Percentiles rank a stretch among this genome's conserved stretches.
Conservation (phyloP, 2,113 vertebrate species). For the Sylvilagus bachmani region DNA sequence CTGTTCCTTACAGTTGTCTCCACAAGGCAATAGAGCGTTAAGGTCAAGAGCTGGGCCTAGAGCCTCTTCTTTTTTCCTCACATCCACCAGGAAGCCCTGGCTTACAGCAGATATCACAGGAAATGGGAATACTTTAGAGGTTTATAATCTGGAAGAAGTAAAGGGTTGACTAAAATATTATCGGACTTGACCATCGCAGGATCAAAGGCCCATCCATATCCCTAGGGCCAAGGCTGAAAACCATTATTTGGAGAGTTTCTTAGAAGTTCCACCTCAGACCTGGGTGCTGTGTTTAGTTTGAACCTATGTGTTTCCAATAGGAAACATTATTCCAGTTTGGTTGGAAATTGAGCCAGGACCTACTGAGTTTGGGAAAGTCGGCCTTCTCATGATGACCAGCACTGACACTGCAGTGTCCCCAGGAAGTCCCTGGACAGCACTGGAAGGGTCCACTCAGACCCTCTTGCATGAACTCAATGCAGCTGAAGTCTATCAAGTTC, state of each 20-base stretch:
- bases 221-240: not conserved
- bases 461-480: not conserved
- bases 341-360: not conserved
- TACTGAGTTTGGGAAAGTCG: not conserved
- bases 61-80: no score
- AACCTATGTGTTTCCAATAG: constrained; percentile 11
- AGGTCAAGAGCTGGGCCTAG: not conserved
- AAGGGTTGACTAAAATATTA: not conserved
- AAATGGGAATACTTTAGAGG: not conserved
- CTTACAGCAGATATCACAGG: not conserved
- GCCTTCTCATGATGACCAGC: not conserved
- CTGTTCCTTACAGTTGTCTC: not conserved
- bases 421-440: not conserved
- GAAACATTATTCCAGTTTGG: not conserved
- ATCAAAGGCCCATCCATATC: not conserved
- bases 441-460: not conserved
- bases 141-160: not conserved
- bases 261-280: not conserved
- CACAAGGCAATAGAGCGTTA: accelerated
- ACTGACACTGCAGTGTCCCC: not conserved
- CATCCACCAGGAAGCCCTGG: not conserved
- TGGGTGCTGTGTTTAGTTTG: not conserved
- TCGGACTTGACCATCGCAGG: not conserved
- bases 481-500: not conserved
- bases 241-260: not conserved